A percentile compares a stretch with the other conserved stretches of the same genome.
These are phyloP conservation scores for Tupaia chinensis DNA, from an alignment of 2,113 vertebrate genomes.

Conservation along the genomic window DNA sequence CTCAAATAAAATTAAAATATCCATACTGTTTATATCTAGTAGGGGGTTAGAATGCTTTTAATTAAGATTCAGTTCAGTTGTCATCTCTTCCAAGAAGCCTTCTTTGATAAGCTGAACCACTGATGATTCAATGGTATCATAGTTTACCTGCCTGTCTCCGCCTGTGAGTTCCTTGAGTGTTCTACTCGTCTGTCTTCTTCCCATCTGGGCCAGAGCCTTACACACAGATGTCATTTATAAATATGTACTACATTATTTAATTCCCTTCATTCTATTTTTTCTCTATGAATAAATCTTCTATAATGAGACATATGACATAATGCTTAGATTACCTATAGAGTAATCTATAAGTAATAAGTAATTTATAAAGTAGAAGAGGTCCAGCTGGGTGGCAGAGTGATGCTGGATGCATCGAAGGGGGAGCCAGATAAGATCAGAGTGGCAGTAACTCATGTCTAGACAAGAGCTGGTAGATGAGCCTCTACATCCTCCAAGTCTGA, in stretches of 20 bases:
- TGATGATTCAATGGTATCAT: neutral
- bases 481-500: neutral
- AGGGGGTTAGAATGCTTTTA: neutral
- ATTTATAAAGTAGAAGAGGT: neutral
- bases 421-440: neutral
- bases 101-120: neutral
- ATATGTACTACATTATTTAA: neutral
- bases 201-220: neutral
- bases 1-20: neutral
- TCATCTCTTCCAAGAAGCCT: slow-evolving; percentile 43
- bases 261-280: slow-evolving; percentile 42
- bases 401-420: neutral
- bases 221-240: slow-evolving; percentile 31
- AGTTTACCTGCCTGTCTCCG: neutral
- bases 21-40: neutral
- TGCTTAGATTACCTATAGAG: slow-evolving; percentile 38
- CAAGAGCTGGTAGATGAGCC: neutral
- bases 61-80: slow-evolving; percentile 27
- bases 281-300: slow-evolving; percentile 26
- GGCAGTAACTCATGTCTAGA: neutral
- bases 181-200: slow-evolving; percentile 39
- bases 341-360: neutral
- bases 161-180: neutral
- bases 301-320: slow-evolving; percentile 26
- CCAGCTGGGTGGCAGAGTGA: neutral